Evolutionary conservation across 2,888 invertebrate genomes (phyloP).

Genomic region (Drosophila falleni): DNA sequence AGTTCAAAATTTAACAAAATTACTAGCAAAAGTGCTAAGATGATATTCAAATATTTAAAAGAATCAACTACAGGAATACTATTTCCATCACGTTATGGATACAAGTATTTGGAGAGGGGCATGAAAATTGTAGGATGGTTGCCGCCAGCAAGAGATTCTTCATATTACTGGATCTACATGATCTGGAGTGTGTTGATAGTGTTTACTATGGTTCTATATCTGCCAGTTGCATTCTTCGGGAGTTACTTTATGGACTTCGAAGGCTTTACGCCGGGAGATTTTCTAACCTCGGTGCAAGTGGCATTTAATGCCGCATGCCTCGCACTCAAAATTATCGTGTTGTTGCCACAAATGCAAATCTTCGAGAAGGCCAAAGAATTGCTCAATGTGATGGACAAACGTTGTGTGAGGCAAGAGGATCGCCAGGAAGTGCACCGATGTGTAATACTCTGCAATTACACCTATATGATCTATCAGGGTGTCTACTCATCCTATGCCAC

Average conservation of each 20-base stretch:
- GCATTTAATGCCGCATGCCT: conserved; percentile 29
- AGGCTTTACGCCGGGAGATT: conserved; percentile 31
- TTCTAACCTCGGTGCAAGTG: conserved; percentile 45
- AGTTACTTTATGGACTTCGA: conserved; percentile 38
- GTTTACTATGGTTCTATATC: conserved; percentile 1
- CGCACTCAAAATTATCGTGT: conserved; percentile 4
- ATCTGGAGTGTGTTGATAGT: conserved; percentile 1
- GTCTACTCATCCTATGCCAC: conserved; percentile 19
- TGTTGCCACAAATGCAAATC: conserved; percentile 27
- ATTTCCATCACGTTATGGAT: conserved; percentile 38
- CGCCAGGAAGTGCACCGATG: conserved; percentile 27
- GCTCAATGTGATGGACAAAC: conserved; percentile 41
- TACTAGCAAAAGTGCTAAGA: conserved; percentile 1
- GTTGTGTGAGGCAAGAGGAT: conserved; percentile 19
- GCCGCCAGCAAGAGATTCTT: neutral
- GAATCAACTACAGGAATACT: conserved; percentile 1
- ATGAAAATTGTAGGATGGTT: conserved; percentile 52
- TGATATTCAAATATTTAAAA: conserved; percentile 39
- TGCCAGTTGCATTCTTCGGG: conserved; percentile 42
- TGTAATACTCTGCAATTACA: conserved; percentile 37
- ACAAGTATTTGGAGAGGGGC: conserved; percentile 34
- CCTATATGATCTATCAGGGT: conserved; percentile 30
- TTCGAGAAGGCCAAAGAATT: conserved; percentile 34
- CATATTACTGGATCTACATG: conserved; percentile 10
- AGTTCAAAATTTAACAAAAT: neutral